Base-by-base conservation (phyloP, 1,140 invertebrate species). In the Mamestra configurata region DNA sequence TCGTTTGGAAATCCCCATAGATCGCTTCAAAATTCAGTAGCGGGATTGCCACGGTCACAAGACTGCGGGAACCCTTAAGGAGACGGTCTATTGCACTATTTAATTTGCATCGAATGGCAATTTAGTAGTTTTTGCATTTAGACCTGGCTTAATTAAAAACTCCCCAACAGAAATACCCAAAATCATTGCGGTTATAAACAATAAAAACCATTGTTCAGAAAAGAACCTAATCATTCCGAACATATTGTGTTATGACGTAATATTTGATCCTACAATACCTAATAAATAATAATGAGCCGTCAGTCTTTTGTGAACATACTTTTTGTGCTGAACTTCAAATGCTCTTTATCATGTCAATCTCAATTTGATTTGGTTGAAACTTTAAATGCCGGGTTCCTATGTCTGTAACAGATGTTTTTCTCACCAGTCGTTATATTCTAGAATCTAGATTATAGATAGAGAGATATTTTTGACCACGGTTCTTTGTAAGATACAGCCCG, bases 171-270 rank as follows among this genome's bases (percentile, higher is more conserved):
- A 20, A 37, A 64, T 64, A n/a, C n/a, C 59, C 31, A 31, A 31
- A 18, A 4, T 7, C 7, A 35, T 18, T 64, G 27, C 15, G 59
- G 27, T 35, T 18, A 22, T 10, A 64, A 37, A 64, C 31, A 64
- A 64, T 64, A 31, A 64, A 55, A 24, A 13, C 2, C 8, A 55
- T 55, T 55, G 27, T 64, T 64, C 59, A 10, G 15, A 64, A 35
- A 31, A 64, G 18, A 31, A 18, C 27, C 31, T 18, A 18, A 37
- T 35, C 59, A 35, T 64, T 64, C 31, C 18, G 24, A n/a, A 37
- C 31, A 64, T 13, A 11, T 61, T 35, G 13, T 53, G 31, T 18
- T 55, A 64, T 64, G 59, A 64, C 59, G 59, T 64, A 64, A 64
- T 43, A 3, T 64, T 61, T 2, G 59, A 4, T 27, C n/a, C n/a